Percentiles rank a stretch among this genome's conserved stretches.
phyloP scores from a whole-genome alignment of 2,113 vertebrate genomes.

The Carassius auratus region DNA sequence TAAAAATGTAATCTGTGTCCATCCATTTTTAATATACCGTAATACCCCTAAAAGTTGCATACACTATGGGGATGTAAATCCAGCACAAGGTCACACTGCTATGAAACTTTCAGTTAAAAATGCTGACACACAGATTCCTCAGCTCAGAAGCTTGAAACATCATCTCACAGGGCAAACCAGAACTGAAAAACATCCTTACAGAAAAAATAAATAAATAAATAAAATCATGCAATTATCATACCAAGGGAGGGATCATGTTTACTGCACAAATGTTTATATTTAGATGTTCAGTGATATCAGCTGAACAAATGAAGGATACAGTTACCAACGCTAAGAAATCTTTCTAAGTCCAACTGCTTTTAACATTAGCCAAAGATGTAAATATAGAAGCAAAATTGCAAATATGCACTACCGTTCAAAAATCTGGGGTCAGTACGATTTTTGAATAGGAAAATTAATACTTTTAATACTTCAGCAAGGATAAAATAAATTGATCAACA shows the following conservation, averaged over 20 bases:
- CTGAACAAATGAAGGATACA: conserved; percentile 3
- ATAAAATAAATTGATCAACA: no score
- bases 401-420: no score
- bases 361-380: background rate
- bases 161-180: background rate
- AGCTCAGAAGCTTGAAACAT: background rate
- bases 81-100: background rate
- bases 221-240: conserved; percentile 34
- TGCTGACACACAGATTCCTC: background rate
- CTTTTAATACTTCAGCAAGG: no score
- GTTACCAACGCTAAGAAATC: conserved; percentile 9
- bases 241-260: conserved; percentile 44
- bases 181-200: conserved; percentile 10
- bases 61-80: background rate
- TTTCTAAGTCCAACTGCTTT: background rate
- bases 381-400: no score
- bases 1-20: background rate
- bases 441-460: no score
- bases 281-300: conserved; percentile 30
- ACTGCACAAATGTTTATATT: conserved; percentile 47
- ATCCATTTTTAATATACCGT: background rate
- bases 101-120: no score
- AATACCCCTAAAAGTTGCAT: background rate
- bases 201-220: background rate
- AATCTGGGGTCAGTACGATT: no score